Base-by-base conservation (phyloP, 2,888 invertebrate genomes). In the Chorisops tibialis region DNA sequence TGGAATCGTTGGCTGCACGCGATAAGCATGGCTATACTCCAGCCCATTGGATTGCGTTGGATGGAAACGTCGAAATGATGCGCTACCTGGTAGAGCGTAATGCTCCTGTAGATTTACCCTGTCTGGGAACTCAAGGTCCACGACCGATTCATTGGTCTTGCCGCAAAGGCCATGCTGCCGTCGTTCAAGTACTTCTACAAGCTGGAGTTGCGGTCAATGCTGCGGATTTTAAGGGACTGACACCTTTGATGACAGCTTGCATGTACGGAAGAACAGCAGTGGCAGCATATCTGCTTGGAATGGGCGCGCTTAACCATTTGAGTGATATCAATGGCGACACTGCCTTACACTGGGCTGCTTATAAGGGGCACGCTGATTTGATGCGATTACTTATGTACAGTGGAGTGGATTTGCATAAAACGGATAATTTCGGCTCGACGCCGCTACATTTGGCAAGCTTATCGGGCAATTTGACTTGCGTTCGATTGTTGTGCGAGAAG, bases 131-230 rank as follows among this genome's bases (percentile, higher is more conserved):
- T 1, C 89, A 93, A 80, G 94, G 93, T 1, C 93, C 93, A 0
- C 83, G 90, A 22, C 95, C 95, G 1, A 92, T 95, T 66, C 95
- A 96, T 74, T 95, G 95, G 95, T 94, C 95, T 0, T 93, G 93
- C 72, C 84, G 94, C 39, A 93, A 95, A 75, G 95, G 95, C 0
- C 93, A 95, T 73, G 89, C 93, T 0, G 91, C 91, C 0, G 87
- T 94, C 16, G 93, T 93, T 4, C 94, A 95, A 79, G 83, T 86
- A 1, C 74, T 87, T 18, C 73, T 87, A 38, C 84, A 91, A 80
- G 88, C 89, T 0, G 93, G 93, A 5, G 93, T 95, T 0, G 88
- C 89, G 3, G 91, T 95, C 0, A 94, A 95, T 73, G 88, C 91
- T 2, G 89, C 91, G 0, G 95, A 96, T 74, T 92, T 92, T 70